phyloP scores from a whole-genome alignment of 1,140 invertebrate genomes.

The Matsumurasca onukii region DNA sequence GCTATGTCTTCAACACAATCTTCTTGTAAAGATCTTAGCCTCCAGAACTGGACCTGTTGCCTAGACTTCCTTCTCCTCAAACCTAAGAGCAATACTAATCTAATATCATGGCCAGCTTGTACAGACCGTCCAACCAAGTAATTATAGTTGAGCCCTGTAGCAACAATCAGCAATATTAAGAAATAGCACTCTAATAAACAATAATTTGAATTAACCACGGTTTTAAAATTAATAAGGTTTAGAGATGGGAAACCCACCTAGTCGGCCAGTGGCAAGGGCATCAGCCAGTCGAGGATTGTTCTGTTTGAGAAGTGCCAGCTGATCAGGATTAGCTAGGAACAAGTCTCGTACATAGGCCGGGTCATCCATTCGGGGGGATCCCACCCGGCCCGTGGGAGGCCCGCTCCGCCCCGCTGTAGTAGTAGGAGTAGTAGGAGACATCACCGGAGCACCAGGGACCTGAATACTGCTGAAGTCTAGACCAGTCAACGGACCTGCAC shows the following conservation, averaged over 20 bases:
- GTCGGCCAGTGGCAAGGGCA: slow-evolving; percentile 79
- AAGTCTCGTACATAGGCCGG: slow-evolving; percentile 86
- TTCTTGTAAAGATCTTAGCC: too few species aligned
- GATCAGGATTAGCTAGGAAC: slow-evolving; percentile 90
- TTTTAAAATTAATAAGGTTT: too few species aligned
- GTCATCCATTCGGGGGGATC: slow-evolving; percentile 59
- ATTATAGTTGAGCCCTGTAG: too few species aligned
- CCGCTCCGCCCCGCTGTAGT: background rate
- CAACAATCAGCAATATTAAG: too few species aligned
- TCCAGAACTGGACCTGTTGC: too few species aligned
- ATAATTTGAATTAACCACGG: too few species aligned
- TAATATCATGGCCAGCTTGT: too few species aligned
- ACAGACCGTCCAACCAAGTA: too few species aligned
- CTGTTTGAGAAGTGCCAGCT: slow-evolving; percentile 86
- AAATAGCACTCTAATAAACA: too few species aligned
- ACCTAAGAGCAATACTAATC: too few species aligned
- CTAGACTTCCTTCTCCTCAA: too few species aligned
- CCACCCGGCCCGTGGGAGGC: background rate
- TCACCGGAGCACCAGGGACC: slow-evolving; percentile 61
- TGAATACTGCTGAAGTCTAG: slow-evolving; percentile 86
- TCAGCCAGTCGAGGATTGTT: slow-evolving; percentile 93
- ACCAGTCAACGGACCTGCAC: slow-evolving; percentile 47
- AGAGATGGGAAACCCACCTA: slow-evolving; percentile 62
- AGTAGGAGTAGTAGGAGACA: background rate
- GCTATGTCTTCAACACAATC: too few species aligned